A percentile compares a stretch with the other conserved stretches of the same genome.
These are phyloP conservation scores for Dysmachus trigonus DNA, from an alignment of 2,888 invertebrate species.

Conservation along the genomic window DNA sequence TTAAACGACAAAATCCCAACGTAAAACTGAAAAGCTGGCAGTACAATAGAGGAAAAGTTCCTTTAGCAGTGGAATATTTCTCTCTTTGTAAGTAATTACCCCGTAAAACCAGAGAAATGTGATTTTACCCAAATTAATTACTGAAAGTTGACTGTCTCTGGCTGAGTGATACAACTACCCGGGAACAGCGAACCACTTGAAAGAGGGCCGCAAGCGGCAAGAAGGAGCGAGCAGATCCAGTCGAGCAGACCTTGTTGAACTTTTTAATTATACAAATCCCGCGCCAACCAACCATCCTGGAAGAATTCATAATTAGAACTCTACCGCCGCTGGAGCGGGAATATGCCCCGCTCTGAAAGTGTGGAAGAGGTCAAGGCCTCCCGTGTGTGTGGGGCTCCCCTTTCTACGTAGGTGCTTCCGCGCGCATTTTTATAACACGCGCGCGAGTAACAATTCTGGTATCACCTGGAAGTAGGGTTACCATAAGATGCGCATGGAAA, in stretches of 20 bases:
- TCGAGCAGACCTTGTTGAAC: background rate
- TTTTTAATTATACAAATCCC: constrained; percentile 14
- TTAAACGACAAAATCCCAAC: background rate
- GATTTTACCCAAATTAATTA: background rate
- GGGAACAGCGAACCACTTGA: background rate
- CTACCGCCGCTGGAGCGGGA: background rate
- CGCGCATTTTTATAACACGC: background rate
- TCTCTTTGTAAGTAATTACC: background rate
- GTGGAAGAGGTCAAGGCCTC: constrained; percentile 11
- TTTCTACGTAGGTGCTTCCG: background rate
- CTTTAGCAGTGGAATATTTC: background rate
- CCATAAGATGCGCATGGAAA: no score
- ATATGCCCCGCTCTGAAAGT: background rate
- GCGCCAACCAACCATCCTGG: background rate
- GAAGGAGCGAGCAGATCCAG: background rate
- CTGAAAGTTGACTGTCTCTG: background rate
- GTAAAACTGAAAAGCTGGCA: background rate
- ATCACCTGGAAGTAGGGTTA: background rate
- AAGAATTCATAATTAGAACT: constrained; percentile 19
- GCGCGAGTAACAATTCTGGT: background rate
- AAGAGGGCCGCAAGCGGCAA: background rate
- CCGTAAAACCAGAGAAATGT: background rate
- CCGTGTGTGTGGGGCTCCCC: background rate
- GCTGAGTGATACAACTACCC: background rate
- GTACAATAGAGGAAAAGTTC: background rate